Evolutionary conservation across 2,113 vertebrate species (phyloP).

Genomic region (Orientallactaga bullata): DNA sequence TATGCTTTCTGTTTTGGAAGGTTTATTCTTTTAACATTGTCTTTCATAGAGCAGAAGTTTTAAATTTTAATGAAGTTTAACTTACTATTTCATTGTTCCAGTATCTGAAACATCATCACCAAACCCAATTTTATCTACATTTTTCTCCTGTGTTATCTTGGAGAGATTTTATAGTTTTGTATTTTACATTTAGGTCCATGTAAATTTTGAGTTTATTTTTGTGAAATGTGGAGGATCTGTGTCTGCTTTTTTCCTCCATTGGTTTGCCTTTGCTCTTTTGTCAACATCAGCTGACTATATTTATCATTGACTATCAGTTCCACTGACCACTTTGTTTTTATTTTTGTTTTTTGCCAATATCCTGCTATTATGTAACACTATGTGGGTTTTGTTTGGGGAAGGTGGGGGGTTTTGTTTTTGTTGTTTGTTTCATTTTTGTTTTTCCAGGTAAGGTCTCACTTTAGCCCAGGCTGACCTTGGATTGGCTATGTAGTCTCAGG

Average conservation of each 20-base stretch:
- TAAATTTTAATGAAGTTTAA: constrained; percentile 2
- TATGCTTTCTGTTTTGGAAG: neutral
- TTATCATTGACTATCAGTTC: neutral
- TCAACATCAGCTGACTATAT: neutral
- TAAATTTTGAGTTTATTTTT: neutral
- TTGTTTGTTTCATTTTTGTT: too few species aligned
- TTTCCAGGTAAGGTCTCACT: too few species aligned
- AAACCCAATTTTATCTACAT: neutral
- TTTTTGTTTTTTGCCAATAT: neutral
- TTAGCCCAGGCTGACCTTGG: too few species aligned
- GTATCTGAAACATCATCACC: neutral
- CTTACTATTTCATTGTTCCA: neutral
- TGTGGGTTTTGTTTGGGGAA: too few species aligned
- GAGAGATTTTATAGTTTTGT: neutral
- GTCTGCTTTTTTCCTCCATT: neutral
- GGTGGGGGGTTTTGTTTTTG: too few species aligned
- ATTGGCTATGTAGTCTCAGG: too few species aligned
- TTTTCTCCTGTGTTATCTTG: constrained; percentile 2
- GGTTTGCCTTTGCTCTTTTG: neutral
- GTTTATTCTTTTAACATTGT: neutral
- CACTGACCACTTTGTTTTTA: neutral
- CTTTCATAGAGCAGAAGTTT: neutral
- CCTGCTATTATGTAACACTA: neutral
- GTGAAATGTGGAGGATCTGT: neutral
- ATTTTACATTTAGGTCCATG: neutral